Base-by-base conservation (phyloP, 2,888 invertebrate genomes). In the Leptopilina myrica region DNA sequence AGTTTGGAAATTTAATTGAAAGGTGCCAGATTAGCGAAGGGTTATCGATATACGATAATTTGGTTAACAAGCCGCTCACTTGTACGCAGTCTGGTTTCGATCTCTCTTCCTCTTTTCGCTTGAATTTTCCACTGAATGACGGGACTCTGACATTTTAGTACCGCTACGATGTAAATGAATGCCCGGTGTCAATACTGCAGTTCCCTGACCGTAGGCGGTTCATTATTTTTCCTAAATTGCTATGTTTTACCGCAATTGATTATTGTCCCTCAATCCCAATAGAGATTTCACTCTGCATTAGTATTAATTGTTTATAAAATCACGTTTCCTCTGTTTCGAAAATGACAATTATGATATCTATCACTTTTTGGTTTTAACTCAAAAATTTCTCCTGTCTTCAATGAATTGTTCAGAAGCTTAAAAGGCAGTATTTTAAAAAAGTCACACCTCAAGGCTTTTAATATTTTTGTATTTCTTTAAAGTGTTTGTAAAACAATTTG, bases 1-100 rank as follows among this genome's bases (percentile, higher is more conserved):
- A 73, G 73, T 73, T 73, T 73, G 56, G 33, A 73, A 73, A 73
- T 73, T 73, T 73, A 73, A 73, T 73, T 73, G 73, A 73, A 73
- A 56, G 73, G 73, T 73, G 56, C 26, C 15, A 73, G 73, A 73
- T 73, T 73, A 73, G 56, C 73, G 56, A 73, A 73, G 73, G 49
- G 87, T 87, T 88, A 88, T 88, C 87, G 86, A 87, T 88, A 87
- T 86, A 86, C 87, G 86, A 86, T 87, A 86, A 88, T 88, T 88
- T 85, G 85, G 86, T 86, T 87, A 86, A 84, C 81, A 84, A 80
- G 84, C 84, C 87, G 80, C 26, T 73, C 73, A 56, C 73, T 73
- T 56, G 73, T 73, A 73, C 56, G 56, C 73, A 59, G 53, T 33
- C 53, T 80, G 81, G 82, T 84, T 86, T 73, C 59, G 9, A 53